Evolutionary conservation across 1,140 invertebrate genomes (phyloP).

Genomic region (Habropoda laboriosa): DNA sequence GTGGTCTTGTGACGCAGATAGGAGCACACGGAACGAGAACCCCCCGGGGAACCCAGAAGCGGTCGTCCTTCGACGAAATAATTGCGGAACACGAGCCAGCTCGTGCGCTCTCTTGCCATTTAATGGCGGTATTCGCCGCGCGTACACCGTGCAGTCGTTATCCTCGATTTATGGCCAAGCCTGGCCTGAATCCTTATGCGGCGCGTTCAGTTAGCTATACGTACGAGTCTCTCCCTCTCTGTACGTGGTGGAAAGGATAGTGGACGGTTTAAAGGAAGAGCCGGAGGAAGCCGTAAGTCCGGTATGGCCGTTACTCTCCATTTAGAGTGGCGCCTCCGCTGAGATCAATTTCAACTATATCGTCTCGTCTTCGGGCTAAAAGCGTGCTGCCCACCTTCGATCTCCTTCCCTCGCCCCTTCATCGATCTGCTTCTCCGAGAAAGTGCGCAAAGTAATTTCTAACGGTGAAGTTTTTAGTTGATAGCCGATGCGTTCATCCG

Average conservation of each 20-base stretch:
- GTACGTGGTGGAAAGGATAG: constrained; percentile 37
- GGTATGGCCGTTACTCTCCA: constrained; percentile 57
- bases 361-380: neutral
- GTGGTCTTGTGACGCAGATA: neutral
- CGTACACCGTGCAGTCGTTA: constrained; percentile 70
- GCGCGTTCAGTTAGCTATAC: constrained; percentile 53
- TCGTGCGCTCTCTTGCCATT: constrained; percentile 66
- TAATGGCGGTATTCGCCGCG: constrained; percentile 69
- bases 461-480: too few relatives aligned
- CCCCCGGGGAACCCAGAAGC: constrained; percentile 57
- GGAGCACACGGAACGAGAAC: neutral
- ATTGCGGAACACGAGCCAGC: constrained; percentile 67
- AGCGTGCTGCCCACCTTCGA: neutral
- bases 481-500: too few relatives aligned
- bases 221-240: too few relatives aligned
- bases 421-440: too few relatives aligned
- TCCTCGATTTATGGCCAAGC: constrained; percentile 72
- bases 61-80: constrained; percentile 66
- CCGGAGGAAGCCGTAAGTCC: constrained; percentile 24
- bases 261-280: constrained; percentile 12
- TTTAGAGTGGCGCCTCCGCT: constrained; percentile 56
- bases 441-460: too few relatives aligned
- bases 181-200: constrained; percentile 72
- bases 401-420: too few relatives aligned
- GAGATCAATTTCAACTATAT: constrained; percentile 40